phyloP scores from a whole-genome alignment of 2,888 invertebrate genomes.

The Neoascia interrupta region DNA sequence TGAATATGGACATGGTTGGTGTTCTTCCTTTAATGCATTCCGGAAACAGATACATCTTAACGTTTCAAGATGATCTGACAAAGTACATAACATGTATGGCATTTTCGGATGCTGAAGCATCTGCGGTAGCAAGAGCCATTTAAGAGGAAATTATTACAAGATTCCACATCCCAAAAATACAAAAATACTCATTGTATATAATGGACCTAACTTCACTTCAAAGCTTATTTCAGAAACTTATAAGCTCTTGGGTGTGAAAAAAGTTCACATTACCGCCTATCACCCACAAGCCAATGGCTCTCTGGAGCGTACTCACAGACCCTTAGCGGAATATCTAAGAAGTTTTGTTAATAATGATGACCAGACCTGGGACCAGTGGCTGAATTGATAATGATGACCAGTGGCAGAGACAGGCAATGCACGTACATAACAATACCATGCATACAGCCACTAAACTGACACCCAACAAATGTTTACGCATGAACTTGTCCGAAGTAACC shows the following conservation, averaged over 20 bases:
- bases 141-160: not conserved
- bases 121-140: not conserved
- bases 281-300: too few relatives aligned
- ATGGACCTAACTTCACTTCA: not conserved
- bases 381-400: conserved; percentile 12
- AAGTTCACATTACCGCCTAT: too few relatives aligned
- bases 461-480: not conserved
- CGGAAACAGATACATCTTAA: too few relatives aligned
- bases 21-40: not conserved
- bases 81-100: not conserved
- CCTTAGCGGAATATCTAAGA: too few relatives aligned
- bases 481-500: too few relatives aligned
- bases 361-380: not conserved
- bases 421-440: not conserved
- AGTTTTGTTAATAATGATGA: too few relatives aligned
- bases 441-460: not conserved
- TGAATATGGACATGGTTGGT: not conserved
- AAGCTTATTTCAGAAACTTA: not conserved
- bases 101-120: not conserved
- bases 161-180: not conserved
- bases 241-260: too few relatives aligned
- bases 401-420: not conserved
- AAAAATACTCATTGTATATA: not conserved
- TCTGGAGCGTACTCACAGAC: not conserved
- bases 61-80: too few relatives aligned